Evolutionary conservation across 2,888 invertebrate species (phyloP), one percentile per base, ranked within the genome.

Genomic region (Diaperis boleti): DNA sequence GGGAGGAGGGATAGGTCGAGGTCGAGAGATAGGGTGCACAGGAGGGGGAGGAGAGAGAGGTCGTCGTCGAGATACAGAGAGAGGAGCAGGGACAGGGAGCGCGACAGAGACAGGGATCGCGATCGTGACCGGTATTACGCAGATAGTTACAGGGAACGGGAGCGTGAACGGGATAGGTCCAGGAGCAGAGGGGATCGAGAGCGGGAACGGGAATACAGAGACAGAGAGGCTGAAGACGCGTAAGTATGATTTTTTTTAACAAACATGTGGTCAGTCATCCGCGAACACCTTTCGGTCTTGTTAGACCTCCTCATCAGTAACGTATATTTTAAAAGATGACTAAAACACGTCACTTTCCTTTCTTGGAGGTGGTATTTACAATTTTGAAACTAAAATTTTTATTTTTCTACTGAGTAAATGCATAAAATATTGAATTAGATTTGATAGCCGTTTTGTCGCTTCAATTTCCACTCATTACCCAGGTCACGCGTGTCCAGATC

Each of bases 171-270:
- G 15, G 59, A 59, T n/a, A 82, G 96, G 72, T 94, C 94, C 56
- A 88, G 95, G 72, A 94, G 94, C 72, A 86, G 95, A 72, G 94
- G 93, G 44, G 84, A 86, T 68, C 82, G 85, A 79, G 90, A 83
- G 76, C 85, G 76, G 82, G 89, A 84, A 74, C 80, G 87, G 26
- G 91, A 92, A 73, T 92, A 92, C 79, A 85, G 91, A 69, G 92
- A 90, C 68, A 85, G 91, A 73, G 91, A 91, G 80, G 84, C 91
- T 15, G 92, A 92, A 78, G 92, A 92, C 79, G 88, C 90, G 91
- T 91, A 81, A 85, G 84, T 74, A 39, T 11, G 6, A 4, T 26
- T 26, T 26, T 26, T 26, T 26, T 26, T 26, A 20, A 20, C 20
- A 20, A 20, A 20, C 20, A 3, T 20, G 3, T 20, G 6, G 4